phyloP scores from a whole-genome alignment of 2,113 vertebrate genomes.

The Odontophorus gujanensis region DNA sequence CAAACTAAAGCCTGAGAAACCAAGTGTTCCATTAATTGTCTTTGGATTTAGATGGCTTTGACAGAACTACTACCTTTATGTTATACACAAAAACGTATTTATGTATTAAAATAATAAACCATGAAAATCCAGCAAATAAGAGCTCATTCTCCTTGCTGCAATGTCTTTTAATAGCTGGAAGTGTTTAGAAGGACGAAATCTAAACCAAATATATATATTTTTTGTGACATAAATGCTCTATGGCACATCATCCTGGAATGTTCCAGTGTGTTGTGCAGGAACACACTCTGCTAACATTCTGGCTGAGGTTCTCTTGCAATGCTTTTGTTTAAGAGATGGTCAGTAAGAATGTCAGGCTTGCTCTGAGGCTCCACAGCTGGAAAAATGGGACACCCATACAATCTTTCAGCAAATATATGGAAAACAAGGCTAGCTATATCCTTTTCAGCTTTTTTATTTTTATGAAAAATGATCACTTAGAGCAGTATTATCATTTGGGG shows the following conservation, averaged over 20 bases:
- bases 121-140: background rate
- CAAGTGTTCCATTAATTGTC: background rate
- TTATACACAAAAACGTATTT: background rate
- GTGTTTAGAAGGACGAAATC: background rate
- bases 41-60: background rate
- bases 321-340: background rate
- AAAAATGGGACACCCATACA: background rate
- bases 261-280: background rate
- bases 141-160: background rate
- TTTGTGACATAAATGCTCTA: accelerated
- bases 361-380: background rate
- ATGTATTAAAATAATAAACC: background rate
- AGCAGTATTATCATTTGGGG: background rate
- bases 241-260: background rate
- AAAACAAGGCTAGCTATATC: accelerated
- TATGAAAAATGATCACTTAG: slow-evolving; percentile 41
- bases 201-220: background rate
- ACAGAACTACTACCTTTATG: background rate
- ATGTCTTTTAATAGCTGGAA: background rate
- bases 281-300: background rate
- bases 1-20: background rate
- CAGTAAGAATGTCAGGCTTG: background rate
- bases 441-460: slow-evolving; percentile 42
- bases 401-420: background rate
- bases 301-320: background rate